Base-by-base conservation (phyloP, 2,888 invertebrate genomes). In the Nebria salina region DNA sequence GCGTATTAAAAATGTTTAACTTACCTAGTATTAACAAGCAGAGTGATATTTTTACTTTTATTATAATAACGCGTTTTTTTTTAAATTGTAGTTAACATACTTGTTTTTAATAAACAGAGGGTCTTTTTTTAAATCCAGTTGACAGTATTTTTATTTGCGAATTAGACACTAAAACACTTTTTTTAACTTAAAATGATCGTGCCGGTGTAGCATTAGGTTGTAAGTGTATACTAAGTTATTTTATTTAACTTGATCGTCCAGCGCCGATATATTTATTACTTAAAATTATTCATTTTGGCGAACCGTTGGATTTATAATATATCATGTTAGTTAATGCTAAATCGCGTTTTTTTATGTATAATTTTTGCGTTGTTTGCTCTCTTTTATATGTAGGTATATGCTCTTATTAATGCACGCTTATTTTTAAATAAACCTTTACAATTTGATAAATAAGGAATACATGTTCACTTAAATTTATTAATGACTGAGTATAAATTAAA, bases 11-110 rank as follows among this genome's bases (percentile, higher is more conserved):
- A 72, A 65, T 41, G 65, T 26, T 75, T 84, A 84, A 86, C 86
- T 85, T 85, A 85, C 26, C 85, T 88, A 88, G 87, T 88, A 88
- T 88, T 88, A 88, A 88, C 87, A 86, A 85, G 85, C 85, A 72
- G 88, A 88, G 88, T 88, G 88, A 88, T 88, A 88, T 88, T 88
- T 86, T 84, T 85, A 80, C 83, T 82, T 82, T 83, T 83, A 26
- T 77, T 79, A 82, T 77, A 79, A 65, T 77, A 78, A 76, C 76
- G 82, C 76, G 74, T 82, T 80, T 76, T 75, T 78, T 66, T 84
- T 79, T 82, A 82, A 72, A 75, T 79, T 81, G 80, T 81, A 83
- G 64, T 82, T 76, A 74, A 82, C 82, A 83, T 83, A 83, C 83
- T 80, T 75, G 20, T 20, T 70, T 11, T 15, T 11, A 70, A 70